Evolutionary conservation across 2,888 invertebrate genomes (phyloP).

Genomic region (Ametastegia equiseti): DNA sequence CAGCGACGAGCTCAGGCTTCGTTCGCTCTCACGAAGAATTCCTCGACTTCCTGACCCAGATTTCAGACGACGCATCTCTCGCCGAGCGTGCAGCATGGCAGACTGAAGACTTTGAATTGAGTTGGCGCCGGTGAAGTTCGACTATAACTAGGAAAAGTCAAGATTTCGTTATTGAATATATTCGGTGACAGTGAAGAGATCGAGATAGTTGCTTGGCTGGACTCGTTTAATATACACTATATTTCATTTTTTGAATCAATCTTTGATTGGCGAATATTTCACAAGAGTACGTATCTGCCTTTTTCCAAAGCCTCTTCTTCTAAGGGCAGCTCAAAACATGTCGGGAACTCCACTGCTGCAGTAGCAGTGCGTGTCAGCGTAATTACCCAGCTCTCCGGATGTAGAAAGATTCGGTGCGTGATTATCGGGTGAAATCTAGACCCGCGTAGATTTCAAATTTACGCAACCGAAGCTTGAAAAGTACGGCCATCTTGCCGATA

Average conservation of each 20-base stretch:
- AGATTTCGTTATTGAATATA: slow-evolving; percentile 3
- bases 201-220: background rate
- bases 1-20: background rate
- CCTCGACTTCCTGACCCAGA: slow-evolving; percentile 46
- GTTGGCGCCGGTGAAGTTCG: slow-evolving; percentile 2
- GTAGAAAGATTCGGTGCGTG: slow-evolving; percentile 3
- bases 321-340: background rate
- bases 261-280: background rate
- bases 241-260: background rate
- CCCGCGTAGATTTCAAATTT: slow-evolving; percentile 6
- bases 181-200: background rate
- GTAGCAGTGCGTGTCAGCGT: slow-evolving; percentile 21
- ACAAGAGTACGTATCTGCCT: background rate
- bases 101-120: background rate
- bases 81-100: slow-evolving; percentile 21
- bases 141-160: background rate
- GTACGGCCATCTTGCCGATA: too few relatives aligned
- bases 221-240: background rate
- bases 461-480: background rate
- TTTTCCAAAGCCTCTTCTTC: background rate
- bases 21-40: slow-evolving; percentile 37
- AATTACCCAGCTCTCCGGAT: background rate
- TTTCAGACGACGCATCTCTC: slow-evolving; percentile 32
- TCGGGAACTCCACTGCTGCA: background rate
- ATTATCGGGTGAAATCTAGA: slow-evolving; percentile 34